Evolutionary conservation across 2,888 invertebrate species (phyloP).

Genomic region (Diploptera punctata): DNA sequence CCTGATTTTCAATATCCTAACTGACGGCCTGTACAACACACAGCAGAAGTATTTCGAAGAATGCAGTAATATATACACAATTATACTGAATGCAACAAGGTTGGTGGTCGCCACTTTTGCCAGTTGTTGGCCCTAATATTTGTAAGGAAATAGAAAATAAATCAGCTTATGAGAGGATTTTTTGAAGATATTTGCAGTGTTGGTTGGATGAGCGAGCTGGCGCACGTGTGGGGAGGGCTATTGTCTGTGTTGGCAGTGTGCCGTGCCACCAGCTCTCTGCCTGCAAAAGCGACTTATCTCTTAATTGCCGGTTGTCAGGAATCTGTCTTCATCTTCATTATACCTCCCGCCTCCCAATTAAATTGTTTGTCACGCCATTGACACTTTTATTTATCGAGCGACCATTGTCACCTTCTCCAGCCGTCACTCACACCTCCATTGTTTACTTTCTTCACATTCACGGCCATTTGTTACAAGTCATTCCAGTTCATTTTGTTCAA

Average conservation of each 20-base stretch:
- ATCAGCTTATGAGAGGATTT: too few species aligned
- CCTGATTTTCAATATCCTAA: constrained; percentile 3
- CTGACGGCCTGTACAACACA: too few species aligned
- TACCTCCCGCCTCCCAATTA: constrained; percentile 4
- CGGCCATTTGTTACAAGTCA: too few species aligned
- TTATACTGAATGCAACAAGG: too few species aligned
- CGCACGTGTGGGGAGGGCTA: constrained; percentile 15
- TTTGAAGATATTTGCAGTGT: too few species aligned
- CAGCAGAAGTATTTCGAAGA: too few species aligned
- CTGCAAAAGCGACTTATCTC: neutral
- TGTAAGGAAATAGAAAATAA: too few species aligned
- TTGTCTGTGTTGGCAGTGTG: constrained; percentile 55
- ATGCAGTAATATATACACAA: too few species aligned
- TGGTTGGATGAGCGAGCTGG: too few species aligned
- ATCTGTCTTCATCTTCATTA: constrained; percentile 13
- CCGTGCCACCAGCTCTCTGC: constrained; percentile 50
- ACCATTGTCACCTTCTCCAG: neutral
- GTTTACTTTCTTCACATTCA: neutral
- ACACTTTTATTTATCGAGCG: neutral
- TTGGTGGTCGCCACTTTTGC: too few species aligned
- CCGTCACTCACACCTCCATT: neutral
- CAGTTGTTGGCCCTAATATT: too few species aligned
- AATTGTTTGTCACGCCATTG: constrained; percentile 16
- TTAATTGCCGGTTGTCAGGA: constrained; percentile 8
- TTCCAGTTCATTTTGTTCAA: too few species aligned